Evolutionary conservation across 2,113 vertebrate genomes (phyloP).

Genomic region (Puntigrus tetrazona): DNA sequence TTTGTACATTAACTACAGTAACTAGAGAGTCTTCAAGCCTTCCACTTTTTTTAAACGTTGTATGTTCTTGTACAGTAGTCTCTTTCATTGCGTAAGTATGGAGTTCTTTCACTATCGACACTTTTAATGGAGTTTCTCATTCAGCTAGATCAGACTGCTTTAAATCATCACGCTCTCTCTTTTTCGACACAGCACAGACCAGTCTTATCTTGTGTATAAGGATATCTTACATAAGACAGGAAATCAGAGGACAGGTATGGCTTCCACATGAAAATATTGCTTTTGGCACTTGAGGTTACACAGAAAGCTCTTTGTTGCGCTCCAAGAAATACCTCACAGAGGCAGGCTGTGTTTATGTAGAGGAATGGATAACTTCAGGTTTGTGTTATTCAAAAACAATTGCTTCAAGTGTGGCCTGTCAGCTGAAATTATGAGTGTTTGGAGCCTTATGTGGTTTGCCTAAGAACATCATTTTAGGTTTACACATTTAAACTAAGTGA

Average conservation of each 20-base stretch:
- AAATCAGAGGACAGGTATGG: constrained; percentile 68
- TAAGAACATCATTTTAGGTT: constrained; percentile 15
- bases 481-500: not conserved
- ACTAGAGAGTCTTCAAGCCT: not conserved
- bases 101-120: constrained; percentile 52
- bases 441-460: constrained; percentile 19
- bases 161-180: constrained; percentile 16
- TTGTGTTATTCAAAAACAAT: constrained; percentile 60
- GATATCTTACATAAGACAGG: constrained; percentile 57
- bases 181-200: constrained; percentile 25
- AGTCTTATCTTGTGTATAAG: constrained; percentile 64
- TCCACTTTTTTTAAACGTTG: not conserved
- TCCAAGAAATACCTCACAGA: constrained; percentile 54
- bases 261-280: constrained; percentile 65
- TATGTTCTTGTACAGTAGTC: constrained; percentile 52
- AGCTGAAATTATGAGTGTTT: constrained; percentile 48
- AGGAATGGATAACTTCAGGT: constrained; percentile 53
- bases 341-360: constrained; percentile 54
- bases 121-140: constrained; percentile 65
- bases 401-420: constrained; percentile 4
- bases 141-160: constrained; percentile 18
- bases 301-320: constrained; percentile 69
- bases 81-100: constrained; percentile 60
- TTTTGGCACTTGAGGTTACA: constrained; percentile 61
- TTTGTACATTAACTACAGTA: not conserved